phyloP scores from a whole-genome alignment of 2,113 vertebrate species.

The Cariama cristata region DNA sequence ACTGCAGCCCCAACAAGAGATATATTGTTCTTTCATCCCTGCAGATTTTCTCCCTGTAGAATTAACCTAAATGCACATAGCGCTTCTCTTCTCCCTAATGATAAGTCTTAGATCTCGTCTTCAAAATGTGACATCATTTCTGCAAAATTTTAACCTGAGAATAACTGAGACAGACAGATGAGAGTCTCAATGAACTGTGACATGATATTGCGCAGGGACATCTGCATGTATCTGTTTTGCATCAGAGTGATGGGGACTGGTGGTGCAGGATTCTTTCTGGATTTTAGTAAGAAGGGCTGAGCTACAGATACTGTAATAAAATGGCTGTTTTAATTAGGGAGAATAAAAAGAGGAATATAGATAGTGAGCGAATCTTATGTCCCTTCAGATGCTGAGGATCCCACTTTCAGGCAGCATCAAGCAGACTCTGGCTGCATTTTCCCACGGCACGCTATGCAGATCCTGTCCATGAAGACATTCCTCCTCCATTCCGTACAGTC shows the following conservation, averaged over 20 bases:
- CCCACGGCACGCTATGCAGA: fast-evolving
- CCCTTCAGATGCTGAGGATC: fast-evolving
- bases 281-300: background rate
- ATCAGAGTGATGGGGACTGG: background rate
- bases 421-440: background rate
- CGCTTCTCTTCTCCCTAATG: background rate
- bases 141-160: background rate
- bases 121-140: background rate
- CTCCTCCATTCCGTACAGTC: background rate
- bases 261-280: background rate
- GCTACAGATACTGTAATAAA: background rate
- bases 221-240: background rate
- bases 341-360: background rate
- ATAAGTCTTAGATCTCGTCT: background rate
- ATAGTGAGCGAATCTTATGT: background rate
- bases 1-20: background rate
- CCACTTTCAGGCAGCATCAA: fast-evolving
- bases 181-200: background rate
- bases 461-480: fast-evolving
- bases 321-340: background rate
- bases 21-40: background rate
- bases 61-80: background rate
- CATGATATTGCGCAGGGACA: background rate
- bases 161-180: background rate
- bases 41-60: background rate